Base-by-base conservation (phyloP, 2,113 vertebrate species). In the Syngnathus typhle region DNA sequence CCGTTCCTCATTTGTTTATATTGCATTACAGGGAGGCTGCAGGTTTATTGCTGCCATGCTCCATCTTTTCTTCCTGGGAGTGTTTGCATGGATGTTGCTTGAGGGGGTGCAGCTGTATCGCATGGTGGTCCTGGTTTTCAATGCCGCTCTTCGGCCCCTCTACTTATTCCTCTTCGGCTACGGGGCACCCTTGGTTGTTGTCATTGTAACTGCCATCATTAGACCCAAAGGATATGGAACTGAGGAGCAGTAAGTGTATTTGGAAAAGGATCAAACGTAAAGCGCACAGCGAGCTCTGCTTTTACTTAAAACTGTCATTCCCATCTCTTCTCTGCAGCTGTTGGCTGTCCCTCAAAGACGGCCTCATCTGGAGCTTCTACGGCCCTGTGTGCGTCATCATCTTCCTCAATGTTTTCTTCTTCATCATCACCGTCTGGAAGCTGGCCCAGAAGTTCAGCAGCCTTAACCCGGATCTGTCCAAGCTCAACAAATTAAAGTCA, bases 81-180 rank as follows among this genome's bases (percentile, higher is more conserved):
- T 93, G 38, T 95, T 96, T 80, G 88, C 85, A 80, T 96, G 94
- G 93, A 96, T 96, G 95, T 84, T 90, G 62, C 87, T 96, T 8
- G 94, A 96, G 73, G 94, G 93, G 0, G 74, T 93, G 55, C 93
- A 95, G 84, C 92, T 96, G 67, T 96, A 96, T 82, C 85, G 92
- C 5, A 93, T 96, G 69, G 91, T 96, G 64, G 92, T 96, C 46
- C 86, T 85, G 27, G 94, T 96, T 64, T 96, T 96, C 87, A 89
- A 91, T 4, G 90, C 92, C 70, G 89, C 78, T 38, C 88, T 93
- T 4, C 73, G 83, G 12, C 90, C 85, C 4, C 83, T 80, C 59
- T 87, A 93, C 84, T 84, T 93, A 56, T 87, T 73, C 37, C 1
- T 84, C 9, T 36, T 85, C 0, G 95, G 94, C 39, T 96, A 95